Percentiles rank a stretch among this genome's conserved stretches.
phyloP scores from a whole-genome alignment of 92 coral and sea anemone species.

The Porites lobata region DNA sequence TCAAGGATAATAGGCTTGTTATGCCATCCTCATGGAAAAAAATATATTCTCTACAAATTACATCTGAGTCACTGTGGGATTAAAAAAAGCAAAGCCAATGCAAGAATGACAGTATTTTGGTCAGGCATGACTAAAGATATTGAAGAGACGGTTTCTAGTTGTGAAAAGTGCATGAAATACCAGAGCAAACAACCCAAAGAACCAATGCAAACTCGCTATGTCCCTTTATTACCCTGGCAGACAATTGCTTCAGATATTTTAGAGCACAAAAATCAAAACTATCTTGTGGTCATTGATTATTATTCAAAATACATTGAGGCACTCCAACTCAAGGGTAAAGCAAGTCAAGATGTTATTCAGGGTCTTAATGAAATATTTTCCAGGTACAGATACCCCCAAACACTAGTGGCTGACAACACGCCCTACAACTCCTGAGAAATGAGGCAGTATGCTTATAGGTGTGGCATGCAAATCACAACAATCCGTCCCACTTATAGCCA shows the following conservation, averaged over 20 bases:
- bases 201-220: constrained; percentile 34
- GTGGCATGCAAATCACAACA: neutral
- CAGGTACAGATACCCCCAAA: constrained; percentile 13
- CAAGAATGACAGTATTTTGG: constrained; percentile 48
- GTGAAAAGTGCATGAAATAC: constrained; percentile 40
- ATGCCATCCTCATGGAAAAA: no score
- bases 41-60: no score
- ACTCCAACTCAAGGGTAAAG: constrained; percentile 21
- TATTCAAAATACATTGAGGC: constrained; percentile 44
- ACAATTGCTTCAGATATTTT: constrained; percentile 36
- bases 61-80: no score
- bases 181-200: constrained; percentile 39
- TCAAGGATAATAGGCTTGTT: no score
- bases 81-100: no score
- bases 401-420: constrained; percentile 47
- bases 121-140: constrained; percentile 45
- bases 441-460: constrained; percentile 24
- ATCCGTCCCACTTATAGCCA: constrained; percentile 42
- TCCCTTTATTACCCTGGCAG: constrained; percentile 41
- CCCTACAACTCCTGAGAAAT: constrained; percentile 52
- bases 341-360: constrained; percentile 14
- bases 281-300: constrained; percentile 43
- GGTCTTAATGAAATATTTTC: no score
- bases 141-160: constrained; percentile 28
- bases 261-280: constrained; percentile 36